Evolutionary conservation across 1,140 invertebrate genomes (phyloP).

Genomic region (Helicoverpa armigera): DNA sequence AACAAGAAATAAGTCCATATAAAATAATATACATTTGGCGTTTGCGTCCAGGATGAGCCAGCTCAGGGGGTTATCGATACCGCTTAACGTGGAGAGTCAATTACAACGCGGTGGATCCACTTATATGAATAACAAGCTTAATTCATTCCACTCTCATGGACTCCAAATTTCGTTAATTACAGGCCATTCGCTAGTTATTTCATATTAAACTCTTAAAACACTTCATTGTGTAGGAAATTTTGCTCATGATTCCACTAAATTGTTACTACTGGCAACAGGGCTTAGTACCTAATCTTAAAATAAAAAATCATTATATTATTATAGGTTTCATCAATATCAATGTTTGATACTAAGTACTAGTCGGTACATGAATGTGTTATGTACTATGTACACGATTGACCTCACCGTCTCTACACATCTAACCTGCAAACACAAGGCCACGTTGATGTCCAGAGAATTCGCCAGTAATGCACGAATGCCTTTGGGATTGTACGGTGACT

Average conservation of each 20-base stretch:
- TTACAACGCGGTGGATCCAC: not conserved
- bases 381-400: not conserved
- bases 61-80: not conserved
- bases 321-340: no score
- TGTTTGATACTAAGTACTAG: no score
- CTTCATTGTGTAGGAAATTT: no score
- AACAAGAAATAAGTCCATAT: no score
- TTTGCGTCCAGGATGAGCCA: not conserved
- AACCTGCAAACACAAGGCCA: not conserved
- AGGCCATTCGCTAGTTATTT: not conserved
- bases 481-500: constrained; percentile 27
- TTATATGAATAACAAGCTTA: constrained; percentile 17
- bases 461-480: constrained; percentile 31
- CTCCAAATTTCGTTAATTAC: constrained; percentile 13
- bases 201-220: no score
- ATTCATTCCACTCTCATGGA: not conserved
- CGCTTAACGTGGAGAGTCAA: not conserved
- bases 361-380: no score
- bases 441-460: not conserved
- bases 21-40: no score
- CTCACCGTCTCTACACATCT: not conserved
- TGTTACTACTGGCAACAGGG: no score
- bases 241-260: no score
- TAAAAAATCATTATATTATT: no score
- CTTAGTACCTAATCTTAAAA: no score